Percentiles rank a stretch among this genome's conserved stretches.
Evolutionary conservation across 2,888 invertebrate genomes (phyloP).

Genomic region (Halictus ligatus): DNA sequence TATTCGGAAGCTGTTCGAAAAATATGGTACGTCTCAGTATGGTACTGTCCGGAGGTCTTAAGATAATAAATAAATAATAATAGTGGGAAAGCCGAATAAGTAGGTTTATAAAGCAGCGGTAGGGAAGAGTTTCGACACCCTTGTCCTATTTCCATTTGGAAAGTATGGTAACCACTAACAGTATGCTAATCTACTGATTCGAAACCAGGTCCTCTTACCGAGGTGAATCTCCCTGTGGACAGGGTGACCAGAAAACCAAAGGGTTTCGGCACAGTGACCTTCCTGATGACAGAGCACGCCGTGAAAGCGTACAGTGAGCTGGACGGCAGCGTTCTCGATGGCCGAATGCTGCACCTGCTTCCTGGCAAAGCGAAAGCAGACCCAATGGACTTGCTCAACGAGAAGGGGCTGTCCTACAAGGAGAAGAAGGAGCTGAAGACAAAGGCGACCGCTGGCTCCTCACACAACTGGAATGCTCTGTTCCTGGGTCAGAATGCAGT

Average conservation of each 20-base stretch:
- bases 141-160: background rate
- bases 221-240: conserved; percentile 96
- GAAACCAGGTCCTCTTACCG: conserved; percentile 91
- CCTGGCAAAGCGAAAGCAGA: conserved; percentile 91
- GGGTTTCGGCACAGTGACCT: conserved; percentile 97
- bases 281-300: conserved; percentile 97
- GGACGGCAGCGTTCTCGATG: conserved; percentile 96
- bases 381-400: conserved; percentile 76
- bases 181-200: conserved; percentile 7
- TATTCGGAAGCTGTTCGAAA: conserved; percentile 92
- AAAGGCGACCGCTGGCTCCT: conserved; percentile 90
- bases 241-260: conserved; percentile 91
- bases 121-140: too few relatives aligned
- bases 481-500: conserved; percentile 97
- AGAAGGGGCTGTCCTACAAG: conserved; percentile 88
- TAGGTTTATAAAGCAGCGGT: too few relatives aligned
- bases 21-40: conserved; percentile 88
- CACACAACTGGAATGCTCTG: conserved; percentile 98
- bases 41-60: background rate
- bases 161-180: background rate
- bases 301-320: conserved; percentile 93
- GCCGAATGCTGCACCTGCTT: conserved; percentile 96
- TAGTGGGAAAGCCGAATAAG: too few relatives aligned
- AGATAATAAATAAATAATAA: too few relatives aligned
- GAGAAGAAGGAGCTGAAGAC: conserved; percentile 92